Base-by-base conservation (phyloP, 2,888 invertebrate genomes). In the Galeopsomyia nigrocyanea region DNA sequence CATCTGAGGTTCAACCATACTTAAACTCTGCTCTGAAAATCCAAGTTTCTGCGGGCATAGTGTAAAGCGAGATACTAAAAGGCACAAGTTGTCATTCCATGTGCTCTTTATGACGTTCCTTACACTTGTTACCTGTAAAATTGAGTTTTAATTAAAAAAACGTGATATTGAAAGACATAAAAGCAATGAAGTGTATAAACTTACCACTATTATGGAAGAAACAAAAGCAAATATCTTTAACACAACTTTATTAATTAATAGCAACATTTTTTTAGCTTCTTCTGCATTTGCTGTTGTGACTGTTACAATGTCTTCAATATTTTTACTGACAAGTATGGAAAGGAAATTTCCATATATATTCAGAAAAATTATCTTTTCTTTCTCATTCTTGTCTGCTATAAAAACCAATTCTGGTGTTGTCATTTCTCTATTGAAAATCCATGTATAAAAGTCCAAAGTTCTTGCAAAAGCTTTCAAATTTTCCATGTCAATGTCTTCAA, bases 21-120 rank as follows among this genome's bases (percentile, higher is more conserved):
- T 82, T 77, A 88, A 79, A 79, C 88, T 88, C 67, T 86, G 87
- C 75, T 87, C 81, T 77, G 89, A 87, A 77, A 90, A 89, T n/a
- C 88, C 88, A 19, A 89, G 75, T 55, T 64, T 74, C n/a, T 83
- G 81, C 7, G 90, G 89, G 53, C 86, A 80, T 53, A 88, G 80
- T 50, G 82, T 78, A 68, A 82, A 85, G 71, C 67, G 67, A 13
- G 78, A 74, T 16, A 88, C 78, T 64, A 88, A 73, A 39, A n/a
- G 17, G 31, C 17, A 58, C n/a, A 22, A 22, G 14, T 58, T 14
- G 22, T 22, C 31, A n/a, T 19, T 58, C 58, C 58, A 58, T 19
- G 22, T n/a, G 22, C 22, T 22, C 7, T 58, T 22, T n/a, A 31
- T 17, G 22, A 58, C 17, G 6, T 53, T 53, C 17, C n/a, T 17